These are phyloP conservation scores for Chelidonichthys spinosus DNA, from an alignment of 2,797 vertebrate genomes.

Conservation along the genomic window DNA sequence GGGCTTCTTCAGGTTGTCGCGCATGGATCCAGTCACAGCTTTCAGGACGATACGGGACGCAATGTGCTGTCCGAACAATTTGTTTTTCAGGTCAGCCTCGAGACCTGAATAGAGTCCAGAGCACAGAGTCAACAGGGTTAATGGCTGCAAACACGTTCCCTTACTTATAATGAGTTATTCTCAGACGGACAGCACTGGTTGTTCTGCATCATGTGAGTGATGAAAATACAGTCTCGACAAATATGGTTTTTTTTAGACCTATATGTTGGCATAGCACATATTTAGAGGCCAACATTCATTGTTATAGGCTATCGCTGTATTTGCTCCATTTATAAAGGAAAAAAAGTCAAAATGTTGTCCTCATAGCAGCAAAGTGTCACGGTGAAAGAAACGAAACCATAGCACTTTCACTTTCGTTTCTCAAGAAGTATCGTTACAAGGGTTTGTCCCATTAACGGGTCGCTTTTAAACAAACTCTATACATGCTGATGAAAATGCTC, in stretches of 20 bases:
- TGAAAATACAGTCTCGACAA: too few species aligned
- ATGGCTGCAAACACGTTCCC: background rate
- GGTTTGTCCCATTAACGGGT: background rate
- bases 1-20: conserved; percentile 90
- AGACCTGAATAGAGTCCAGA: conserved; percentile 70
- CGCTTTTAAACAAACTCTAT: background rate
- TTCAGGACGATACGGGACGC: conserved; percentile 90
- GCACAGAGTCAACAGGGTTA: background rate
- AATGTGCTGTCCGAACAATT: conserved; percentile 94
- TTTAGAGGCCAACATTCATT: too few species aligned
- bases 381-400: too few species aligned
- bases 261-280: too few species aligned
- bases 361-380: too few species aligned
- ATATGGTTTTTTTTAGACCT: too few species aligned
- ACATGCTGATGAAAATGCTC: conserved; percentile 22
- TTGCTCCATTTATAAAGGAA: too few species aligned
- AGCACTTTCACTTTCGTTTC: too few species aligned
- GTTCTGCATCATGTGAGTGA: background rate
- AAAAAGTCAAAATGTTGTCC: too few species aligned
- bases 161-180: background rate
- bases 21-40: conserved; percentile 90
- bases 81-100: conserved; percentile 80
- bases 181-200: background rate
- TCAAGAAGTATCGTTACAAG: too few species aligned
- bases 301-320: too few species aligned